Evolutionary conservation across 2,888 invertebrate genomes (phyloP).

Genomic region (Idaea biselata): DNA sequence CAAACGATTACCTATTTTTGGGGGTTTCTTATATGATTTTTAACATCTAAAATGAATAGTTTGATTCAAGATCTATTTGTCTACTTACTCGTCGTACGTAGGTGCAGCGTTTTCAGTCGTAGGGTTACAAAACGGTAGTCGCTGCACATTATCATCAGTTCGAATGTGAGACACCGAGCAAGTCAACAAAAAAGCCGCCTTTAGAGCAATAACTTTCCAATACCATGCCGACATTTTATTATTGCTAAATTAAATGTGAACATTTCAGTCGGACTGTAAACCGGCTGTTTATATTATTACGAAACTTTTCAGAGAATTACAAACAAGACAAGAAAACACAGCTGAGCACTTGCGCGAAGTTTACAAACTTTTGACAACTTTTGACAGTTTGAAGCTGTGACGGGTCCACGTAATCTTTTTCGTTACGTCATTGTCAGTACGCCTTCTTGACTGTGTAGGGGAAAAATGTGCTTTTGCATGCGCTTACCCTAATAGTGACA

Average conservation of each 20-base stretch:
- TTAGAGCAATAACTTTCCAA: constrained; percentile 67
- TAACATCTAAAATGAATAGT: background rate
- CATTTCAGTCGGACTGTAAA: constrained; percentile 64
- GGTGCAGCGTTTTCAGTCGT: constrained; percentile 51
- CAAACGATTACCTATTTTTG: background rate
- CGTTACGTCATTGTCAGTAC: constrained; percentile 21
- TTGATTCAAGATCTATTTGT: background rate
- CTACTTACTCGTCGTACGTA: constrained; percentile 62
- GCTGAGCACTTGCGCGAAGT: constrained; percentile 32
- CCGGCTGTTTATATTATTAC: constrained; percentile 51
- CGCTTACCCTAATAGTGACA: background rate
- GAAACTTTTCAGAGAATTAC: constrained; percentile 51
- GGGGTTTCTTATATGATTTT: background rate
- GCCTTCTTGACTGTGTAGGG: too few relatives aligned
- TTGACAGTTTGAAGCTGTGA: background rate
- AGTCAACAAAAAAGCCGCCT: constrained; percentile 58
- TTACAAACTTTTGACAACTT: constrained; percentile 7
- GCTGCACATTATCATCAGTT: constrained; percentile 65
- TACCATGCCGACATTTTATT: constrained; percentile 74
- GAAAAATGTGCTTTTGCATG: background rate
- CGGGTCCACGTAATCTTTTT: constrained; percentile 45
- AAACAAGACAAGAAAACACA: constrained; percentile 26
- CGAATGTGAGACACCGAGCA: constrained; percentile 60
- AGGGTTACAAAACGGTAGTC: constrained; percentile 74
- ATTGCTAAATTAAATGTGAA: constrained; percentile 60